Conservation (phyloP, 2,888 invertebrate genomes). For the Chromoteleia sp. region DNA sequence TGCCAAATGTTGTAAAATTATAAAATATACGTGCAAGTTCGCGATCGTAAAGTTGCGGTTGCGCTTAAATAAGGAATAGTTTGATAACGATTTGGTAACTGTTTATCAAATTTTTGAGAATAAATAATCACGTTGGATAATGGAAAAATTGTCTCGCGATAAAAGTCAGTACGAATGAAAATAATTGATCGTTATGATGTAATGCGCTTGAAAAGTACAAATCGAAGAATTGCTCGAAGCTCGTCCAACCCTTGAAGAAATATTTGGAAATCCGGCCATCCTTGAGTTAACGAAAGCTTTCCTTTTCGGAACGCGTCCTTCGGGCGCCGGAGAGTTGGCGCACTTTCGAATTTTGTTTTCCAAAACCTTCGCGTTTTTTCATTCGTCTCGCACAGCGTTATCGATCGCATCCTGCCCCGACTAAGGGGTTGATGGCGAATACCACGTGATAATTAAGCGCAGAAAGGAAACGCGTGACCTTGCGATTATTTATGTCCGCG, state of each 20-base stretch:
- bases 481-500: conserved; percentile 75
- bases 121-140: too few species aligned
- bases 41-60: too few species aligned
- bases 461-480: conserved; percentile 73
- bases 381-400: conserved; percentile 34
- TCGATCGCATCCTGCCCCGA: conserved; percentile 47
- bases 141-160: too few species aligned
- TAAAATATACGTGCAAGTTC: too few species aligned
- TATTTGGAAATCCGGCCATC: conserved; percentile 9
- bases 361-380: conserved; percentile 19
- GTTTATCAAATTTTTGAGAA: too few species aligned
- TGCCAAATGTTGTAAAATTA: too few species aligned
- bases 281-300: not conserved
- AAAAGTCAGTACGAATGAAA: too few species aligned
- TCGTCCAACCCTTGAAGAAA: not conserved
- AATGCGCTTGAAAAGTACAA: too few species aligned
- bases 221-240: too few species aligned
- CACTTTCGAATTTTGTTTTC: conserved; percentile 30
- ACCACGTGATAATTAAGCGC: conserved; percentile 58
- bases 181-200: too few species aligned
- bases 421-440: conserved; percentile 57
- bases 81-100: too few species aligned
- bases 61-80: too few species aligned
- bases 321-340: conserved; percentile 3
- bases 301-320: not conserved